These are phyloP conservation scores for Cyclura pinguis DNA, from an alignment of 2,797 vertebrate species.

Conservation along the genomic window DNA sequence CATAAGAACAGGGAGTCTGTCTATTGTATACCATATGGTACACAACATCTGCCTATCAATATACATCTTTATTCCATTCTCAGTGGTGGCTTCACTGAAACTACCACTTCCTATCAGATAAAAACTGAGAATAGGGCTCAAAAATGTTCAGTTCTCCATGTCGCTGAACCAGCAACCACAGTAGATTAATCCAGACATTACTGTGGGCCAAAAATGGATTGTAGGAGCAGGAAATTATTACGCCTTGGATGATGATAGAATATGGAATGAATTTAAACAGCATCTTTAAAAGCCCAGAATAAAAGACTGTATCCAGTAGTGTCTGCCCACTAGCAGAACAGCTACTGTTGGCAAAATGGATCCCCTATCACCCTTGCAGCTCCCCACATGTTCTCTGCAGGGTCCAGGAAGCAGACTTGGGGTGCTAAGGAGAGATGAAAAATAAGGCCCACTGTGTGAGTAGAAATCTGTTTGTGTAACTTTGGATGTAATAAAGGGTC, in stretches of 20 bases:
- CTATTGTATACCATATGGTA: conserved; percentile 20
- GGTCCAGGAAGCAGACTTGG: background rate
- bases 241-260: background rate
- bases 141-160: background rate
- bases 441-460: background rate
- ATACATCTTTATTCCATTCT: background rate
- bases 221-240: background rate
- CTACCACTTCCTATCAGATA: background rate
- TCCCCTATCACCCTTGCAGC: background rate
- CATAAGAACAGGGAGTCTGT: background rate
- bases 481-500: background rate
- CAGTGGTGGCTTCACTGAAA: background rate
- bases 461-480: background rate
- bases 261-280: background rate
- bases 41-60: background rate
- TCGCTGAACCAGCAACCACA: background rate
- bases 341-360: background rate
- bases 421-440: background rate
- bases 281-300: background rate
- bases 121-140: background rate
- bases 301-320: background rate
- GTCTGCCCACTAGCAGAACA: background rate
- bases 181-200: background rate
- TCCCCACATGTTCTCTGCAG: background rate
- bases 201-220: background rate